Evolutionary conservation across 2,113 vertebrate genomes (phyloP), one percentile per base, ranked within the genome.

Genomic region (Jacana jacana): DNA sequence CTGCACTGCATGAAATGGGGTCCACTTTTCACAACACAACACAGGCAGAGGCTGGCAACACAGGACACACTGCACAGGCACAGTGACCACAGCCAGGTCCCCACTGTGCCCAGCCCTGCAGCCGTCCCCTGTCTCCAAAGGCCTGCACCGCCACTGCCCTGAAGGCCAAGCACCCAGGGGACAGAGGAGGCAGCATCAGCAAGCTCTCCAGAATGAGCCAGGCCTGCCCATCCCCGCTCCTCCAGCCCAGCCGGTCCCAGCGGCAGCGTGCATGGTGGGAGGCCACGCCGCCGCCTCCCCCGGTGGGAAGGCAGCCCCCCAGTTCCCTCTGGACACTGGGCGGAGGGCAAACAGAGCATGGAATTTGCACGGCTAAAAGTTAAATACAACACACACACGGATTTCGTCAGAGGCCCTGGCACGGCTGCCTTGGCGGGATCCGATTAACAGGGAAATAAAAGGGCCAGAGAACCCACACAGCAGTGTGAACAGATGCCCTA

Each of bases 341-440:
- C 82, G 13, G 70, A 96, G 35, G 25, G 95, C 96, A 97, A 96
- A 97, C 93, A 95, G 85, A 94, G 88, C 83, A 65, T 97, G 96
- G 93, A 96, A 95, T 96, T 92, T 96, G 96, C 95, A 95, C 89
- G 90, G 94, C 96, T 95, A 78, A 40, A 93, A 91, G 88, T 94
- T 96, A 96, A 96, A 96, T 77, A 93, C 95, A 95, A 85, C 91
- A 85, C 93, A 91, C 91, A 94, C 84, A 87, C 58, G 20, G 93
- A 77, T 90, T 93, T 96, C 51, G 82, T 90, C 95, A 93, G 95
- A 80, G 93, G 89, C 85, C 93, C 95, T 90, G 89, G 95, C 88
- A 92, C 80, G 57, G 72, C 91, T 73, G 89, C 91, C 88, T 89
- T 73, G 7, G 0, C 8, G 3, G 90, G 93, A 93, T 95, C 93